Conservation (phyloP, 2,113 vertebrate species). For the Apteryx owenii region DNA sequence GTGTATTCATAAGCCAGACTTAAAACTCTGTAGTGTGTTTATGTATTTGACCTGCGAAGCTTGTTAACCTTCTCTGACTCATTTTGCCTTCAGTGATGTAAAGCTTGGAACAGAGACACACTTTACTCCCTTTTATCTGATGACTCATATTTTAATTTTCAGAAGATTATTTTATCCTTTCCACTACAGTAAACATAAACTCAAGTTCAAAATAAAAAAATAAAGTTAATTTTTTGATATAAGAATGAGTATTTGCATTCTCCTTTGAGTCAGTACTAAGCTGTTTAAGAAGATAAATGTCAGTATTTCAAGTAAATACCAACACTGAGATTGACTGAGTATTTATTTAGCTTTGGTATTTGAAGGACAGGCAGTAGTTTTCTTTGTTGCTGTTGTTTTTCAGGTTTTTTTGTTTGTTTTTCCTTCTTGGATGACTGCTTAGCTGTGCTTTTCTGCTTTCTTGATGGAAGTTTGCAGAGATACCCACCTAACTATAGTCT, state of each 20-base stretch:
- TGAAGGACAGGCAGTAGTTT: background rate
- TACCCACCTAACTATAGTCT: background rate
- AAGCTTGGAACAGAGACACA: background rate
- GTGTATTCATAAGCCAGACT: background rate
- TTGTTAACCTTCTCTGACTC: background rate
- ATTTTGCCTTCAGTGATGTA: background rate
- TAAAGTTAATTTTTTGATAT: background rate
- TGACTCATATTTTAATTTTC: background rate
- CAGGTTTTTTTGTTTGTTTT: no score
- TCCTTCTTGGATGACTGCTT: background rate
- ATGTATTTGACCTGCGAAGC: background rate
- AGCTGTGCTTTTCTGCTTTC: background rate
- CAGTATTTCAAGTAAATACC: background rate
- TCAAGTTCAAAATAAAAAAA: background rate
- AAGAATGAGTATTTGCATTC: background rate
- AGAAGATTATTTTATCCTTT: background rate
- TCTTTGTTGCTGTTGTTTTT: no score
- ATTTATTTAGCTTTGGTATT: background rate
- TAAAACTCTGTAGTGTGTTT: background rate
- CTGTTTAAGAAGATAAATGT: background rate
- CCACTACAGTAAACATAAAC: background rate
- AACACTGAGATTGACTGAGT: background rate
- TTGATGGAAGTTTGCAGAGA: background rate
- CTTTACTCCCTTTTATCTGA: background rate
- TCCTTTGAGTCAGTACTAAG: background rate